Conservation (phyloP, 37 sponge, comb jelly and placozoan genomes). For the Theonella swinhoei region DNA sequence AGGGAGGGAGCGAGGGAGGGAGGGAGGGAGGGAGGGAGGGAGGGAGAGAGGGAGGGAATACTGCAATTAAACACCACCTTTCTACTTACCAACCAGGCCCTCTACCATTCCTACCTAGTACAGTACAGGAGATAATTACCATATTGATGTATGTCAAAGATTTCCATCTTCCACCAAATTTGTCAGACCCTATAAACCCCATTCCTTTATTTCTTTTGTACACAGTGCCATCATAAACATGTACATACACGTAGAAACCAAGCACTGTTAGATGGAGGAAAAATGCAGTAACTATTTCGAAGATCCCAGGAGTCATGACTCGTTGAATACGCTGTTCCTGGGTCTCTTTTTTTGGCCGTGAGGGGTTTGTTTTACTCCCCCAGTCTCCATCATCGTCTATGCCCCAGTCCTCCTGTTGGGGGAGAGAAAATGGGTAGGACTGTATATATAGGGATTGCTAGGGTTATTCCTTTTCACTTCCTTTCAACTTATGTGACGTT, state of each 20-base stretch:
- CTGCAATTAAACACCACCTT: too few species aligned
- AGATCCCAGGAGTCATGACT: background rate
- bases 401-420: slow-evolving; percentile 21
- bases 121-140: slow-evolving; percentile 41
- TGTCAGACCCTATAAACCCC: slow-evolving; percentile 24
- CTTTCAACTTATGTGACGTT: too few species aligned
- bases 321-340: background rate
- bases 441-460: background rate
- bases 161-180: slow-evolving; percentile 80
- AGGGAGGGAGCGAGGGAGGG: background rate
- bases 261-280: slow-evolving; percentile 48
- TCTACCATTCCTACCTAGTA: too few species aligned
- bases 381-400: slow-evolving; percentile 37
- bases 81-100: too few species aligned
- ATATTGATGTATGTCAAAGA: slow-evolving; percentile 80
- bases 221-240: slow-evolving; percentile 71
- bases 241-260: slow-evolving; percentile 64
- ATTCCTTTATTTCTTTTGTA: slow-evolving; percentile 39
- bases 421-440: background rate
- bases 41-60: too few species aligned
- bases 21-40: too few species aligned
- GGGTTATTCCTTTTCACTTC: too few species aligned
- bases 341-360: background rate
- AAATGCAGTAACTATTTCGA: slow-evolving; percentile 27
- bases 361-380: background rate